A percentile compares a stretch with the other conserved stretches of the same genome.
Conservation (phyloP, 2,888 invertebrate species). For the Crematogaster levior region DNA sequence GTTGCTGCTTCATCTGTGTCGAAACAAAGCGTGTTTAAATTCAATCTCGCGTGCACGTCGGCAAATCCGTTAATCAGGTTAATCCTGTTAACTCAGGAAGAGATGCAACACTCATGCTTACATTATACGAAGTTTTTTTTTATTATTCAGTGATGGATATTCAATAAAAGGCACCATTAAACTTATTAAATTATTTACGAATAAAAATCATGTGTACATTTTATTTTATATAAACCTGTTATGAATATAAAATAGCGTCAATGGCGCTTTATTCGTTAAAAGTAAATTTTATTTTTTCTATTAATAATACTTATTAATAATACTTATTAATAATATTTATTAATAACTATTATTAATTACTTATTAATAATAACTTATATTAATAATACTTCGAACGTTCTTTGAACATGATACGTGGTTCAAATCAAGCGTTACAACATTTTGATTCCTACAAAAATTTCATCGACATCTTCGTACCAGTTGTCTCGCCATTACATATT, state of each 20-base stretch:
- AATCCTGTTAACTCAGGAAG: background rate
- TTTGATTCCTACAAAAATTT: constrained; percentile 15
- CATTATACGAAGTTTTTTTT: background rate
- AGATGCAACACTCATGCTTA: background rate
- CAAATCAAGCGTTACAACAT: background rate
- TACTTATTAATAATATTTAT: too few relatives aligned
- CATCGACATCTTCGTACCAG: background rate
- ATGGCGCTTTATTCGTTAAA: background rate
- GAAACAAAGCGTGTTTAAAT: constrained; percentile 38
- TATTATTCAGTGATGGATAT: background rate
- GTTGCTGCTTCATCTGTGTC: constrained; percentile 3
- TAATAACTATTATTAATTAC: too few relatives aligned
- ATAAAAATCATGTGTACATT: background rate
- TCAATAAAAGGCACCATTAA: background rate
- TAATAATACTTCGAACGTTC: background rate
- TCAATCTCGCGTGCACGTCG: constrained; percentile 17
- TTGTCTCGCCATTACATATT: constrained; percentile 43
- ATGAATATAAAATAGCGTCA: background rate
- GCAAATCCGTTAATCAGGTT: constrained; percentile 10
- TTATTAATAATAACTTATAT: too few relatives aligned
- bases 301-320: too few relatives aligned
- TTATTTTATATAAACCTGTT: background rate
- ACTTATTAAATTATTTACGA: background rate
- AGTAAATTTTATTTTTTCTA: background rate
- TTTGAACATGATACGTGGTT: background rate